phyloP scores from a whole-genome alignment of 2,113 vertebrate species.

The Dromas ardeola region DNA sequence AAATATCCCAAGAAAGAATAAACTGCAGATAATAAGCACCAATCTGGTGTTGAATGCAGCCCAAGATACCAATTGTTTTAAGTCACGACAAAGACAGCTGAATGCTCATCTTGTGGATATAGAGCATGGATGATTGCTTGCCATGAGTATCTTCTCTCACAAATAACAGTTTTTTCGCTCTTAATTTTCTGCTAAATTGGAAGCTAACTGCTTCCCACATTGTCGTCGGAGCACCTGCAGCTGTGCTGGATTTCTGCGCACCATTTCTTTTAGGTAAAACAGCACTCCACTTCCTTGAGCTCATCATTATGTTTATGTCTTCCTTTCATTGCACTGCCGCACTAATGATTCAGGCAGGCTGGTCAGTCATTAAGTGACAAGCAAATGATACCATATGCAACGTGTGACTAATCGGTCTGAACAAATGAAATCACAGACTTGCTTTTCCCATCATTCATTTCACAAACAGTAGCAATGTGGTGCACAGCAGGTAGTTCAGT shows the following conservation, averaged over 20 bases:
- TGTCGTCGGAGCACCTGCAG: conserved; percentile 88
- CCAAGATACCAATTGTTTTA: conserved; percentile 88
- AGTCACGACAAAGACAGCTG: conserved; percentile 90
- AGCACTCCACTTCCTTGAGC: conserved; percentile 87
- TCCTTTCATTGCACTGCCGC: conserved; percentile 86
- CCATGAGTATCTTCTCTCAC: conserved; percentile 90
- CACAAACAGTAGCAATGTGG: conserved; percentile 82
- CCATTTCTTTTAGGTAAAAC: conserved; percentile 89
- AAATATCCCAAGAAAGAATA: conserved; percentile 88
- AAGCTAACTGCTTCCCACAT: conserved; percentile 89
- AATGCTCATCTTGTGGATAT: conserved; percentile 83
- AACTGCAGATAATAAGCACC: conserved; percentile 86
- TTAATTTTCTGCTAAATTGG: conserved; percentile 94
- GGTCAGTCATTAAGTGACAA: conserved; percentile 97
- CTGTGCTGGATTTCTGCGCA: conserved; percentile 85
- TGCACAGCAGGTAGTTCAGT: conserved; percentile 88
- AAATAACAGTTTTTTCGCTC: conserved; percentile 90
- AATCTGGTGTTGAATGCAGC: conserved; percentile 87
- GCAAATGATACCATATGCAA: conserved; percentile 96
- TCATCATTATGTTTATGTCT: conserved; percentile 89
- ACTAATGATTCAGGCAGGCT: conserved; percentile 88
- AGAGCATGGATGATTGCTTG: conserved; percentile 84
- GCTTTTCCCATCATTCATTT: conserved; percentile 84
- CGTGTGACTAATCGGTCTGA: conserved; percentile 86
- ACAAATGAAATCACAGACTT: conserved; percentile 97